phyloP scores from a whole-genome alignment of 1,140 invertebrate species.

The Hesperophylax magnus region DNA sequence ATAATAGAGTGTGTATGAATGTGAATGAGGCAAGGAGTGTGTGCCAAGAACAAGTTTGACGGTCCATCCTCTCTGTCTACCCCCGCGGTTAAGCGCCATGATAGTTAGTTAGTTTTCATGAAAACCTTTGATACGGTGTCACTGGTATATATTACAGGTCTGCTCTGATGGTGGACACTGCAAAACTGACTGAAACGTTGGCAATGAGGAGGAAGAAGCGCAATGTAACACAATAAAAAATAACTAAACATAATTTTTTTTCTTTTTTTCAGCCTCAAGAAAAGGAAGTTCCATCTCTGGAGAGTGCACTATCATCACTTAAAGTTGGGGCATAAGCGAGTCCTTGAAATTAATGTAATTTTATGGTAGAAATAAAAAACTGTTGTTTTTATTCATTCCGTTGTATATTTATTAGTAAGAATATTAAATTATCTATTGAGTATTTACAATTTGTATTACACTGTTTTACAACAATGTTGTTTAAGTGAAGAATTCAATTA shows the following conservation, averaged over 20 bases:
- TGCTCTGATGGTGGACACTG: too few species aligned
- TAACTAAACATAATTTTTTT: neutral
- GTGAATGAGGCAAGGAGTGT: too few species aligned
- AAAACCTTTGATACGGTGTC: too few species aligned
- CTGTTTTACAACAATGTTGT: neutral
- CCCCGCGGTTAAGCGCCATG: too few species aligned
- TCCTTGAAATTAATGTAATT: neutral
- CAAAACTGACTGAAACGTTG: too few species aligned
- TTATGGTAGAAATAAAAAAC: neutral
- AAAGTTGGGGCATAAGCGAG: constrained; percentile 39
- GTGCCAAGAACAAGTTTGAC: too few species aligned
- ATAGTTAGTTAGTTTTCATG: too few species aligned
- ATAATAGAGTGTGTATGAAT: too few species aligned
- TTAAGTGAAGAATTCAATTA: constrained; percentile 4
- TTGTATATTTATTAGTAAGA: constrained; percentile 28
- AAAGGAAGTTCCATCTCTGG: constrained; percentile 29
- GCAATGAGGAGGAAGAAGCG: too few species aligned
- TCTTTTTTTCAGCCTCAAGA: constrained; percentile 53
- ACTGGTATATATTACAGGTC: too few species aligned
- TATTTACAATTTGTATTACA: constrained; percentile 25
- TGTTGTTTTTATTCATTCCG: constrained; percentile 1
- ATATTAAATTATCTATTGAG: constrained; percentile 16
- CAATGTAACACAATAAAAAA: too few species aligned
- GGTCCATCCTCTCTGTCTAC: too few species aligned
- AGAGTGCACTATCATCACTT: constrained; percentile 42